A percentile compares a stretch with the other conserved stretches of the same genome.
These are phyloP conservation scores for Perithous albicinctus DNA, from an alignment of 2,888 invertebrate genomes.

Conservation along the genomic window DNA sequence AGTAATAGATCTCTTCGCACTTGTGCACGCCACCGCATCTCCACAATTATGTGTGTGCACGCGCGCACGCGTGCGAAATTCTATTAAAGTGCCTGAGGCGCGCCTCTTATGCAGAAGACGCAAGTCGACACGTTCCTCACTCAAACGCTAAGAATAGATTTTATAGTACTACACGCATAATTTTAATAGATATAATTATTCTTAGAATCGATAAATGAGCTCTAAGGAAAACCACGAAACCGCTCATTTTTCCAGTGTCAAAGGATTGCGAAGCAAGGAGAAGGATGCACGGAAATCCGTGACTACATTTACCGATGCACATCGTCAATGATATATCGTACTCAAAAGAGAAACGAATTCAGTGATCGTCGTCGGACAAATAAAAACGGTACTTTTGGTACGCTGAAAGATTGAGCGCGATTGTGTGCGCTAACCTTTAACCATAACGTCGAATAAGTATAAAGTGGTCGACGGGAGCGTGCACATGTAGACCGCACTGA, in stretches of 20 bases:
- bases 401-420: conserved; percentile 6
- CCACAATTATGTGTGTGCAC: conserved; percentile 50
- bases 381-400: background rate
- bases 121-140: conserved; percentile 1
- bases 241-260: background rate
- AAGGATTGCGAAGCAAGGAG: background rate
- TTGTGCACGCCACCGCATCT: conserved; percentile 59
- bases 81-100: conserved; percentile 45
- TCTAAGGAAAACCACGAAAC: conserved; percentile 1
- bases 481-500: conserved; percentile 34
- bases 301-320: background rate
- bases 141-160: conserved; percentile 56
- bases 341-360: background rate
- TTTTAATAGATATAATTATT: conserved; percentile 32
- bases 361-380: background rate
- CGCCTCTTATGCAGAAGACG: conserved; percentile 11
- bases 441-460: conserved; percentile 39
- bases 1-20: conserved; percentile 61
- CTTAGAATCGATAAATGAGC: conserved; percentile 12
- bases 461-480: conserved; percentile 29
- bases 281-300: background rate
- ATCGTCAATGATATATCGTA: background rate
- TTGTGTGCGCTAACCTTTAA: conserved; percentile 40
- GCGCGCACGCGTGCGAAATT: conserved; percentile 37
- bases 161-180: conserved; percentile 15